These are phyloP conservation scores for Eledone cirrhosa DNA, from an alignment of 2,888 invertebrate species.

Conservation along the genomic window DNA sequence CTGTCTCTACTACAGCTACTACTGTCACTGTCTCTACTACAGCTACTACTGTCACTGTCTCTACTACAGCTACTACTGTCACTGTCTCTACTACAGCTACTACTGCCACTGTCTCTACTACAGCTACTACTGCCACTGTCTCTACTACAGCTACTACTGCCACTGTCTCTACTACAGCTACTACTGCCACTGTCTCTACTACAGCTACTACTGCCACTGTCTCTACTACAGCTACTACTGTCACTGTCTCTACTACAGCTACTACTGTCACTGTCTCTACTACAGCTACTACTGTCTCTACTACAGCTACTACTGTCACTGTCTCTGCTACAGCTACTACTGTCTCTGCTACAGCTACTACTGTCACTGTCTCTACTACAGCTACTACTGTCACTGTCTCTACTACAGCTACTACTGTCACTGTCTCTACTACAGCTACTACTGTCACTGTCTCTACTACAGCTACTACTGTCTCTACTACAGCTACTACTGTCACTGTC, in stretches of 20 bases:
- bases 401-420: constrained; percentile 7
- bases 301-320: neutral
- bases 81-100: neutral
- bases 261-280: neutral
- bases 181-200: too few species aligned
- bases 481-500: neutral
- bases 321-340: too few species aligned
- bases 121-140: too few species aligned
- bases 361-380: neutral
- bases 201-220: too few species aligned
- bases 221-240: too few species aligned
- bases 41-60: neutral
- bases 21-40: neutral
- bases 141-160: too few species aligned
- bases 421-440: constrained; percentile 12
- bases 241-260: neutral
- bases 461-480: neutral
- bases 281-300: neutral
- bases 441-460: constrained; percentile 3
- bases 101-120: too few species aligned
- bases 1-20: constrained; percentile 17
- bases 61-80: neutral
- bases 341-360: too few species aligned
- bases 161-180: too few species aligned
- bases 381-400: neutral